Evolutionary conservation across 2,113 vertebrate genomes (phyloP).

Genomic region (Nycticorax nycticorax): DNA sequence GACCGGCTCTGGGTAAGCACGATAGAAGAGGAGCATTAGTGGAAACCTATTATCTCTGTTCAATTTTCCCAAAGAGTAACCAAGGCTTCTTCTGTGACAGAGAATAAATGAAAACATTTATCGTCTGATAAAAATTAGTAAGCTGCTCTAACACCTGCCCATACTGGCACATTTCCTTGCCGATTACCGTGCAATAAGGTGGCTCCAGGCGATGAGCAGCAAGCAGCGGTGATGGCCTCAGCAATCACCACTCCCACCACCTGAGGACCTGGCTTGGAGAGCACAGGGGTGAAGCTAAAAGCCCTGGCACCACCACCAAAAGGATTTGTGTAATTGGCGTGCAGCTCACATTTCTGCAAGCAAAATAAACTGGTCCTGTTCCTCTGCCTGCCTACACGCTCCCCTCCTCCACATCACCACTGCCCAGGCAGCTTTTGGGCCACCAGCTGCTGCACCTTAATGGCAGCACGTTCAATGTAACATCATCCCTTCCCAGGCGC

Average conservation of each 20-base stretch:
- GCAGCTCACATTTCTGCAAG: background rate
- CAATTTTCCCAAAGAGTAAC: conserved; percentile 40
- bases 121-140: conserved; percentile 36
- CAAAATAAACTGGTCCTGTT: background rate
- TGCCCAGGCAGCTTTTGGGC: background rate
- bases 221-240: background rate
- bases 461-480: background rate
- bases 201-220: background rate
- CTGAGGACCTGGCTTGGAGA: background rate
- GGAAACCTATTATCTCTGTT: conserved; percentile 31
- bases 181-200: rapidly evolving
- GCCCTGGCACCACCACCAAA: rapidly evolving
- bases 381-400: background rate
- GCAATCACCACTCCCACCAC: background rate
- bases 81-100: background rate
- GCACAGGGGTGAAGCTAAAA: background rate
- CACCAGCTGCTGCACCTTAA: background rate
- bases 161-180: background rate
- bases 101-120: conserved; percentile 40
- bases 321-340: background rate
- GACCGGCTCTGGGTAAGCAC: conserved; percentile 14
- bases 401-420: background rate
- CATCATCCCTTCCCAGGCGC: background rate
- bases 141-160: background rate
- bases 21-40: conserved; percentile 43